phyloP scores from a whole-genome alignment of 2,888 invertebrate species.

The Pterostichus madidus region DNA sequence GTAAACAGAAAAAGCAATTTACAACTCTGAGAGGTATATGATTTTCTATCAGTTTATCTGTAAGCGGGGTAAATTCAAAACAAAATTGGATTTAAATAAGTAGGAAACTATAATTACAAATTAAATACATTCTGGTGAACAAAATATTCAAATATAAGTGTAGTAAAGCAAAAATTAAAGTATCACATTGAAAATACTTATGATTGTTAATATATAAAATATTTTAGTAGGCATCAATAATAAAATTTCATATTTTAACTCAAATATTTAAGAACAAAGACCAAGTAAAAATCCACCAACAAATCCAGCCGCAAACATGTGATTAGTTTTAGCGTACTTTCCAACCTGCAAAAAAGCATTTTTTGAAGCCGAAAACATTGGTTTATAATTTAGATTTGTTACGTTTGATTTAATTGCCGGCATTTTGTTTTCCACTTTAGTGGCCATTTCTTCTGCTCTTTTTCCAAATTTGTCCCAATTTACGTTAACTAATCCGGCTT shows the following conservation, averaged over 20 bases:
- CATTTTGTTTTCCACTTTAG: conserved; percentile 82
- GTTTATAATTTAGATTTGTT: conserved; percentile 71
- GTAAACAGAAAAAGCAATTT: too few relatives aligned
- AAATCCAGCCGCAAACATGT: conserved; percentile 88
- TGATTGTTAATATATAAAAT: conserved; percentile 7
- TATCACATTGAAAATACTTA: conserved; percentile 43
- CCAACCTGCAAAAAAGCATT: conserved; percentile 81
- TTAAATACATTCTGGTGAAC: conserved; percentile 4
- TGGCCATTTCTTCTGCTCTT: conserved; percentile 78
- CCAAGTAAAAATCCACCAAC: conserved; percentile 92
- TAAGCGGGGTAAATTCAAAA: background rate
- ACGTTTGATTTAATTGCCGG: conserved; percentile 87
- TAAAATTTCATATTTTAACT: background rate
- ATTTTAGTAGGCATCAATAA: too few relatives aligned
- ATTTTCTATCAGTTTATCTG: too few relatives aligned
- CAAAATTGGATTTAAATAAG: background rate
- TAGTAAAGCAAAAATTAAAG: conserved; percentile 56
- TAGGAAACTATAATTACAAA: background rate
- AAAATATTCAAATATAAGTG: background rate
- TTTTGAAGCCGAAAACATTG: conserved; percentile 32
- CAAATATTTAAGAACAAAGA: conserved; percentile 79
- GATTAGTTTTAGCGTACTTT: conserved; percentile 84
- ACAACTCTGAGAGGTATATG: too few relatives aligned
- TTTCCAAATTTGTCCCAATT: conserved; percentile 91
- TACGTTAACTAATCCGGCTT: conserved; percentile 90